Evolutionary conservation across 2,888 invertebrate genomes (phyloP).

Genomic region (Nematopogon swammerdamellus): DNA sequence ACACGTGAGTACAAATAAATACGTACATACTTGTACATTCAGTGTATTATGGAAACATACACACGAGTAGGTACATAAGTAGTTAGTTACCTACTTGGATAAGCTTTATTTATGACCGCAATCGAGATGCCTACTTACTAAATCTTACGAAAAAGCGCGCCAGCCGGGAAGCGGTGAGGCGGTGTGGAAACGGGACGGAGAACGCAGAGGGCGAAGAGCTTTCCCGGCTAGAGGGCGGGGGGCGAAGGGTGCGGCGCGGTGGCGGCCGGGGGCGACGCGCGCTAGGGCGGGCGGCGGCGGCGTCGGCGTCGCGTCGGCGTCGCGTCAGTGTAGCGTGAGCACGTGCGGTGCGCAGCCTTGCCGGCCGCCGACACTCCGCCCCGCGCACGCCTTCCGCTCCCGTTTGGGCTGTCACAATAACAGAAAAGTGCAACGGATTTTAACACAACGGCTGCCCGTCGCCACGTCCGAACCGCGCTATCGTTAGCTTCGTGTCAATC

Average conservation of each 20-base stretch:
- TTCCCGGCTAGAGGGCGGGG: constrained; percentile 20
- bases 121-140: no score
- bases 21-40: no score
- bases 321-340: constrained; percentile 43
- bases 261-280: constrained; percentile 33
- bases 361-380: constrained; percentile 15
- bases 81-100: no score
- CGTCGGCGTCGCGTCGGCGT: constrained; percentile 40
- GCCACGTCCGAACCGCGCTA: not conserved
- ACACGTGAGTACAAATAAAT: no score
- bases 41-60: no score
- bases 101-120: no score
- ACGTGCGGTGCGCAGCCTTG: constrained; percentile 22
- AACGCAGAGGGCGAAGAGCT: no score
- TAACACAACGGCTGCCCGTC: not conserved
- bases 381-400: constrained; percentile 20
- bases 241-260: constrained; percentile 25
- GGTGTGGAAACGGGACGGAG: no score
- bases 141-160: no score
- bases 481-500: not conserved
- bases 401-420: not conserved
- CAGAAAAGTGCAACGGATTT: not conserved
- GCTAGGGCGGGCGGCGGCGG: constrained; percentile 17
- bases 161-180: no score
- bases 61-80: no score